Evolutionary conservation across 2,797 vertebrate genomes (phyloP), one percentile per base, ranked within the genome.

Genomic region (Micrastur ruficollis): DNA sequence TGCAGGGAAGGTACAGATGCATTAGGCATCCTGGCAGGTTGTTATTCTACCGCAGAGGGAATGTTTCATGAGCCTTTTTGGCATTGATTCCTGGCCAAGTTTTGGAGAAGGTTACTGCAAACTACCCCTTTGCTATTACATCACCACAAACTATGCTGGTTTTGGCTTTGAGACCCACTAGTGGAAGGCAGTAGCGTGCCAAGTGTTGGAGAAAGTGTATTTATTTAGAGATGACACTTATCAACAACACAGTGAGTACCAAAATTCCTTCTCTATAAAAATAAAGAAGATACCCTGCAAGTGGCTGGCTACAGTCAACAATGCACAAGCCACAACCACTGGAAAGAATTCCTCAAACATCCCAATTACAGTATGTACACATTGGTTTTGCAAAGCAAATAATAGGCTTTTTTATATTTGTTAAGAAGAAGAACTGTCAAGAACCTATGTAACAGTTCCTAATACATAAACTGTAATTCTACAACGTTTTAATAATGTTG

Each of bases 101-200:
- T 90, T 80, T 58, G 67, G 71, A 84, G 85, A 88, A 94, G 88
- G 88, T 95, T 89, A 63, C 56, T 91, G 71, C 76, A 90, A 95
- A 90, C 50, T 73, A 32, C 59, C 52, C 58, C 36, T 70, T 75
- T 82, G 55, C 61, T 71, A 63, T 94, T 67, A 38, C 72, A 65
- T 85, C 71, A 82, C 42, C 63, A 71, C 46, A 65, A 49, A 76
- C 49, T 52, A 10, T 21, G 71, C 49, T 63, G 53, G 16, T 14
- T 86, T 97, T 83, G 86, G 86, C 86, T 83, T 70, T 46, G 26
- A 90, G 47, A 42, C 29, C 50, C 34, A 26, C 23, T 65, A 20
- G 63, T 47, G 81, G 59, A 89, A 93, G 74, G 72, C 81, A 71
- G 15, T 8, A 72, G 9, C 1, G 3, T 89, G 90, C 90, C 94